Base-by-base conservation (phyloP, 1,140 invertebrate species). In the Physella acuta region DNA sequence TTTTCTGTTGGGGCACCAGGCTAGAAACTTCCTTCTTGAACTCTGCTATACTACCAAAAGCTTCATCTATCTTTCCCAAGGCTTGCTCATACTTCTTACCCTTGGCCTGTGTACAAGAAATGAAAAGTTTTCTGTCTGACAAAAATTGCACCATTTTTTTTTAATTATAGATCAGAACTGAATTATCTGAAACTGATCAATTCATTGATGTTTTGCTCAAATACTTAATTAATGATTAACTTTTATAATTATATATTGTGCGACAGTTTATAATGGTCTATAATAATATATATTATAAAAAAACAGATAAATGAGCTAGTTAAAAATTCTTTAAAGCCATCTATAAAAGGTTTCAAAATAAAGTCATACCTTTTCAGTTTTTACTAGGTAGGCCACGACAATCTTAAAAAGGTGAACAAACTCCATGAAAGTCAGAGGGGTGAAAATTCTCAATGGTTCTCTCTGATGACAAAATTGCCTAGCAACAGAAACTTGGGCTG, bases 361-460 rank as follows among this genome's bases (percentile, higher is more conserved):
- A 51, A 37, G 52, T 66, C 76, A 73, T 73, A 83, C 82, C 72
- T 71, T 62, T 71, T 83, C 82, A 52, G 64, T 73, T 70, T 81
- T 77, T 4, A 76, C 79, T 67, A 83, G 79, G 59, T 74, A 77
- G 0, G 78, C 79, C 66, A 76, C 73, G n/a, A 83, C 71, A 31
- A 80, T 73, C 49, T 76, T 74, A 75, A 83, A 83, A 17, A 82
- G 56, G 52, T 82, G 81, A 4, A 79, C 76, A 76, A 83, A 81
- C 73, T 84, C 82, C 75, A 79, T 74, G 72, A 78, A 84, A 11
- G 81, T 84, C 24, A 79, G 72, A 11, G 82, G 82, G 16, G 80
- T 80, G 68, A 77, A 81, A 66, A 81, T 80, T 37, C 78, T 71
- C 0, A 81, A 76, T 39, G 78, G 77, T 51, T 81, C 76, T 64